Conservation (phyloP, 2,888 invertebrate species). For the Lepidocyrtinus sp. region DNA sequence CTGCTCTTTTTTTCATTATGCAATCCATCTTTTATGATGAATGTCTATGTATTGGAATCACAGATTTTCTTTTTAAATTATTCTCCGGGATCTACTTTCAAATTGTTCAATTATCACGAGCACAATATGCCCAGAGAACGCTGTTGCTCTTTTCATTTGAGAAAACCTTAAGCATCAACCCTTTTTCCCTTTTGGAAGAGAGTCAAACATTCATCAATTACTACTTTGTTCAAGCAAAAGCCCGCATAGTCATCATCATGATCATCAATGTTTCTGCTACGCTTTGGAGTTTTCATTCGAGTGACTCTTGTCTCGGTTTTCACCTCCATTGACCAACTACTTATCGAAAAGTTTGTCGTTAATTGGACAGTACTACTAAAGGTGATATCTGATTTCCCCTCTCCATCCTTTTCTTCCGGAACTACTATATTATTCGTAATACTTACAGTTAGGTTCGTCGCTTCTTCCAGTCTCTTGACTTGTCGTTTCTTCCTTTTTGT, state of each 20-base stretch:
- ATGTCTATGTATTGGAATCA: neutral
- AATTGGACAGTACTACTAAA: slow-evolving; percentile 52
- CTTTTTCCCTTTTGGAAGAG: slow-evolving; percentile 6
- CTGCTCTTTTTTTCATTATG: slow-evolving; percentile 35
- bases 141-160: neutral
- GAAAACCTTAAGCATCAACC: neutral
- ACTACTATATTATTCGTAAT: too few species aligned
- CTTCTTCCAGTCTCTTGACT: too few species aligned
- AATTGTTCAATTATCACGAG: slow-evolving; percentile 4
- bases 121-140: neutral
- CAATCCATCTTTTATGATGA: slow-evolving; percentile 25
- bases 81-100: slow-evolving; percentile 4
- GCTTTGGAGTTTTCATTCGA: slow-evolving; percentile 22
- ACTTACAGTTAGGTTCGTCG: too few species aligned
- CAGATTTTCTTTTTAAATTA: neutral
- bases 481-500: too few species aligned
- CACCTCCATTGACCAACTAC: slow-evolving; percentile 46
- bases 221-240: neutral
- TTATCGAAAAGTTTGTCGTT: slow-evolving; percentile 37
- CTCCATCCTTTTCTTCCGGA: slow-evolving; percentile 17
- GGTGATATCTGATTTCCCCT: slow-evolving; percentile 56
- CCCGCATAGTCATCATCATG: slow-evolving; percentile 5
- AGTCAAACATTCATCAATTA: slow-evolving; percentile 7
- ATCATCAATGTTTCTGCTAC: neutral
- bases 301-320: slow-evolving; percentile 59